Evolutionary conservation across 1,140 invertebrate species (phyloP), one percentile per base, ranked within the genome.

Genomic region (Pseudomyrmex gracilis): DNA sequence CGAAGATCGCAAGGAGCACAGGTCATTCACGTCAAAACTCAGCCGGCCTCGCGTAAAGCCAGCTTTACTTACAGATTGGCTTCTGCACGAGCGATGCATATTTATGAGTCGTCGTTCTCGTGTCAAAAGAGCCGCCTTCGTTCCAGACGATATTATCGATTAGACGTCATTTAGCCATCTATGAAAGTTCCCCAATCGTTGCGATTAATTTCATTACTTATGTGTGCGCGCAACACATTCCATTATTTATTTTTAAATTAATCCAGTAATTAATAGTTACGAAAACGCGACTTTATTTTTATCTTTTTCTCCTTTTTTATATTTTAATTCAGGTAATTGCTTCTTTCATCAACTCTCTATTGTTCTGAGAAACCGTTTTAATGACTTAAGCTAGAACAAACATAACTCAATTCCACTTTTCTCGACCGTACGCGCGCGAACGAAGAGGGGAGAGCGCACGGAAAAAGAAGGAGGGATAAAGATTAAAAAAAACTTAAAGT

Each of bases 91-190:
- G 53, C 66, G 63, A 89, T 91, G 84, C 88, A 91, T 91, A 91
- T 91, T 91, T 90, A 91, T 90, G 88, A 91, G 83, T 89, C 71
- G 70, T 83, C 71, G 77, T 80, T 78, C 73, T 82, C 83, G 85
- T 85, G 73, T 55, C 84, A 80, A 80, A 80, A 80, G 76, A 67
- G 70, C 53, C 85, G 80, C 70, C 49, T 53, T 82, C 73, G 53
- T 89, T 68, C 45, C 84, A 87, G 83, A 90, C 87, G 87, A 86
- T 83, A 86, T 84, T 87, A 90, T 91, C 88, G 87, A 91, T 90
- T 90, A 87, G 85, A 85, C 70, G 84, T 89, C 88, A 68, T 60
- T 83, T 67, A 73, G 49, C 51, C 78, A 82, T 84, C 58, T 34
- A 51, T 51, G 57, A 53, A 43, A 49, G n/a, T 66, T 83, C 49